phyloP scores from a whole-genome alignment of 2,797 vertebrate species.

The Crenuchus spilurus region DNA sequence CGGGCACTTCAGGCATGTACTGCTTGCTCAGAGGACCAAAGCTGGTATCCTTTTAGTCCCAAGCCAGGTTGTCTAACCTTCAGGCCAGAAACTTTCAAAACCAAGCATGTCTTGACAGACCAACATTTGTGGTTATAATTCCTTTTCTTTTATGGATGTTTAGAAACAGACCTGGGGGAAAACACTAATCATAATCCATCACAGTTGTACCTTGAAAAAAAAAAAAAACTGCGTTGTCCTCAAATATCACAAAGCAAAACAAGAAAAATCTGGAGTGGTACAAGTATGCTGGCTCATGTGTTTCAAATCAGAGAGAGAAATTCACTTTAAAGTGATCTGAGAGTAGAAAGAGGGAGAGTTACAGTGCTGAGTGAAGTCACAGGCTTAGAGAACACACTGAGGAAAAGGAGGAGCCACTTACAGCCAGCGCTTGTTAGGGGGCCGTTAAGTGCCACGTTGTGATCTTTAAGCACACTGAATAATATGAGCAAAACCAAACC shows the following conservation, averaged over 20 bases:
- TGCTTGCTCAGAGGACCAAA: too few species aligned
- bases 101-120: not conserved
- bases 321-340: conserved; percentile 39
- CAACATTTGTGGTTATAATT: not conserved
- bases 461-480: conserved; percentile 59
- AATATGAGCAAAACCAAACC: conserved; percentile 59
- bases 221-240: not conserved
- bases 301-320: conserved; percentile 55
- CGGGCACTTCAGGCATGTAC: too few species aligned
- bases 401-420: conserved; percentile 48
- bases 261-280: not conserved
- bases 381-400: conserved; percentile 56
- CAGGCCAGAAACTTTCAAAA: too few species aligned
- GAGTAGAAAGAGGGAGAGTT: conserved; percentile 39
- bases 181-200: not conserved
- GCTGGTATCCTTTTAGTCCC: too few species aligned
- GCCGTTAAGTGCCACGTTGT: conserved; percentile 66
- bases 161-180: not conserved
- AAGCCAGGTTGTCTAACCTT: too few species aligned
- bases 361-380: conserved; percentile 46
- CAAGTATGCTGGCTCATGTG: conserved; percentile 31
- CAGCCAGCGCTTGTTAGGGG: conserved; percentile 65
- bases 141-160: not conserved
- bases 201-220: not conserved
- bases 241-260: not conserved